Base-by-base conservation (phyloP, 1,140 invertebrate genomes). In the Uloborus diversus region DNA sequence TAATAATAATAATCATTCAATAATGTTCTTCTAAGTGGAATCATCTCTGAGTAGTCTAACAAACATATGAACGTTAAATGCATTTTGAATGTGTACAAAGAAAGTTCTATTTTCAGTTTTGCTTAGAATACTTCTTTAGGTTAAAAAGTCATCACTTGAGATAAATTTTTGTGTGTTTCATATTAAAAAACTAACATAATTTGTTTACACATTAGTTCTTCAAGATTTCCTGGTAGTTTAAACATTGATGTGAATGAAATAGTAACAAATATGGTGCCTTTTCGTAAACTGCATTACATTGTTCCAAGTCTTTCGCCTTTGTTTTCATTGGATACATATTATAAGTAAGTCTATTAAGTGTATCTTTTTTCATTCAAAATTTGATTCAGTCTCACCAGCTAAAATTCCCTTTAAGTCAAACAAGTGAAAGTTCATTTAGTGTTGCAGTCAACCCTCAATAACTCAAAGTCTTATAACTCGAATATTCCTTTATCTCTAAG, bases 221-320 rank as follows among this genome's bases (percentile, higher is more conserved):
- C 84, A 17, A 80, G 85, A 57, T 85, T 84, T 80, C 80, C 83
- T 64, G 85, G 85, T 17, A 85, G 85, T 11, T 81, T 88, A 35
- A 88, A 88, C 82, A 85, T 88, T 1, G 88, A 88, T 84, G 84
- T 88, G 30, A 88, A 88, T 84, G 88, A 88, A 82, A 88, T 88
- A 23, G 85, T 86, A 4, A 88, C 87, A 85, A 88, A 88, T 75
- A 82, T 88, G 61, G 87, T 88, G 1, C 88, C 88, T 23, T 88
- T 86, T 82, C 88, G 87, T 64, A 82, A 82, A 64, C 82, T 88
- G 37, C 87, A 88, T 81, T 88, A 88, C 80, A 82, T 88, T 3
- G 83, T 88, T 1, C 80, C 87, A 20, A 87, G 87, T n/a, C n/a
- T n/a, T n/a, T n/a, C n/a, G n/a, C n/a, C n/a, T n/a, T n/a, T n/a